These are phyloP conservation scores for Acronicta alni DNA, from an alignment of 2,888 invertebrate genomes.

Conservation along the genomic window DNA sequence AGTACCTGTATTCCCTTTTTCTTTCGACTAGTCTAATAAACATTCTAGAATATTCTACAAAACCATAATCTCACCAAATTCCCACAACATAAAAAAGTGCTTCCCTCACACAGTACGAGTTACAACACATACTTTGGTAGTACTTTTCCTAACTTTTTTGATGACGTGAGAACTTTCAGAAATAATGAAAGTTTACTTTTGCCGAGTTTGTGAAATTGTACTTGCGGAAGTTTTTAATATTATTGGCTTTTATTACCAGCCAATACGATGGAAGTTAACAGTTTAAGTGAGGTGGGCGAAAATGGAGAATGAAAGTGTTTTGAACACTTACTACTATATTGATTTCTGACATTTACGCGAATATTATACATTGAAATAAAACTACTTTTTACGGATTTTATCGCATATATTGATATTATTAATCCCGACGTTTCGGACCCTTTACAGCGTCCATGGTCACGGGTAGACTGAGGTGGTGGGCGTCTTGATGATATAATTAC, in stretches of 20 bases:
- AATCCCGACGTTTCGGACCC: no score
- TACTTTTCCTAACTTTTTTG: conserved; percentile 40
- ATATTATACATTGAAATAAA: no score
- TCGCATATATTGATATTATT: no score
- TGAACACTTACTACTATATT: no score
- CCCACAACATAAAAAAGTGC: conserved; percentile 16
- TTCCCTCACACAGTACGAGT: conserved; percentile 23
- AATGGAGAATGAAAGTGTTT: background rate
- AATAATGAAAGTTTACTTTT: conserved; percentile 53
- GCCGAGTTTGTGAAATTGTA: conserved; percentile 26
- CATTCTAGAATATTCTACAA: background rate
- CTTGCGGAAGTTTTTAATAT: conserved; percentile 33
- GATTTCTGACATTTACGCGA: no score
- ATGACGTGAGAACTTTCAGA: conserved; percentile 34
- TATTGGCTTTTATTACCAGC: conserved; percentile 44
- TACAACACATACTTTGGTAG: conserved; percentile 26
- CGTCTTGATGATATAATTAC: no score
- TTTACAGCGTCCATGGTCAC: no score
- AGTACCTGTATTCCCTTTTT: no score
- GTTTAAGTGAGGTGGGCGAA: background rate
- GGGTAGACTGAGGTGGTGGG: no score
- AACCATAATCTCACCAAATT: conserved; percentile 2
- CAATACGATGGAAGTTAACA: background rate
- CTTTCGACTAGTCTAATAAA: no score
- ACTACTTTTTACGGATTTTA: no score